Base-by-base conservation (phyloP, 2,888 invertebrate species). In the Plebejus melissa region DNA sequence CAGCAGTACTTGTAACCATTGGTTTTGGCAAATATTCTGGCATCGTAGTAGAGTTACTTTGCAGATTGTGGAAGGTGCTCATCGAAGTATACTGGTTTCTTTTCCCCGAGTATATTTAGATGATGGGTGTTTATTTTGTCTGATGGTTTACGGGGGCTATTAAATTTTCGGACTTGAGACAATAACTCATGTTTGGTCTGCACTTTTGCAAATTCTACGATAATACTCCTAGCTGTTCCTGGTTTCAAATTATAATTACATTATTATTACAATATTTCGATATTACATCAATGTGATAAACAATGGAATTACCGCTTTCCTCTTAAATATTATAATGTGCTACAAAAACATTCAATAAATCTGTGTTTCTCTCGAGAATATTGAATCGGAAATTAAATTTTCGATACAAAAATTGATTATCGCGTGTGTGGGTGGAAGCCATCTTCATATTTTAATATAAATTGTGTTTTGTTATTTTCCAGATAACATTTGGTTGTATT, bases 351-450 rank as follows among this genome's bases (percentile, higher is more conserved):
- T 38, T 28, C 4, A 41, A 9, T 38, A 65, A 41, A 41, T 69
- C 5, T 7, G 58, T 22, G 2, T 58, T 60, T 60, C 32, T 11
- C 60, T 4, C 4, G 28, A 60, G 60, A 28, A 60, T 60, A 60
- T 28, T 60, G 60, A 60, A 28, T 4, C 28, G 60, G 28, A 60
- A 60, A 60, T 60, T 60, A 60, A 60, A 60, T 60, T 60, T 60
- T 60, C 28, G 28, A 28, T 60, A 60, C 28, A 60, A 22, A 60
- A 60, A 60, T 60, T 28, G 28, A 60, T 60, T 60, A 32, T 28
- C 60, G 60, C n/a, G 58, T 7, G 28, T 28, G 60, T 28, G 60
- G 28, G 60, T 28, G 60, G 60, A 28, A 60, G 60, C 60, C 9
- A 60, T 60, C 4, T 60, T 60, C 60, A 9, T 28, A 60, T 32